phyloP scores from a whole-genome alignment of 2,797 vertebrate species.

The Smutsia gigantea region DNA sequence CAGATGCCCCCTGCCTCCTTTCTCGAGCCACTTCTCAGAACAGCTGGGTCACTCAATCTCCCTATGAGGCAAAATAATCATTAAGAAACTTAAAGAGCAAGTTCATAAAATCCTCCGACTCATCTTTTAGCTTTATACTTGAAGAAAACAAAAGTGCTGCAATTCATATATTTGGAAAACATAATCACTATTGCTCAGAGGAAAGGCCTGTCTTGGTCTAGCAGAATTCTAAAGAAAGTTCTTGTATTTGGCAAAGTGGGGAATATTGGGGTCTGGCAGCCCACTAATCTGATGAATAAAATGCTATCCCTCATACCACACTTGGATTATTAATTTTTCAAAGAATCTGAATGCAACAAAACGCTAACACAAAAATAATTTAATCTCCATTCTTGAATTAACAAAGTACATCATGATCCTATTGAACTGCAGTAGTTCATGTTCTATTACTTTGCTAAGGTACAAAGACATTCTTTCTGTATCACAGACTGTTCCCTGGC shows the following conservation, averaged over 20 bases:
- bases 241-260: neutral
- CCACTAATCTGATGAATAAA: neutral
- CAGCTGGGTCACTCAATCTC: neutral
- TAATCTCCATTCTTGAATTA: neutral
- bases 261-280: neutral
- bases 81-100: neutral
- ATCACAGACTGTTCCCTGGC: neutral
- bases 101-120: neutral
- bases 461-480: neutral
- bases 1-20: slow-evolving; percentile 72
- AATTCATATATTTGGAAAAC: neutral
- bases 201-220: neutral
- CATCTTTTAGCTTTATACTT: neutral
- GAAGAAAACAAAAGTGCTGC: neutral
- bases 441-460: neutral
- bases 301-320: neutral
- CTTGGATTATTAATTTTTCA: slow-evolving; percentile 5
- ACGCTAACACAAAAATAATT: neutral
- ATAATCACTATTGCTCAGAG: neutral
- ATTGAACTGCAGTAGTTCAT: neutral
- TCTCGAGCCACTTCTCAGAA: slow-evolving; percentile 18
- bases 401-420: neutral
- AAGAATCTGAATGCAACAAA: neutral
- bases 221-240: neutral
- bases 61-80: neutral